Conservation (phyloP, 2,888 invertebrate species). For the Hybos culiciformis region DNA sequence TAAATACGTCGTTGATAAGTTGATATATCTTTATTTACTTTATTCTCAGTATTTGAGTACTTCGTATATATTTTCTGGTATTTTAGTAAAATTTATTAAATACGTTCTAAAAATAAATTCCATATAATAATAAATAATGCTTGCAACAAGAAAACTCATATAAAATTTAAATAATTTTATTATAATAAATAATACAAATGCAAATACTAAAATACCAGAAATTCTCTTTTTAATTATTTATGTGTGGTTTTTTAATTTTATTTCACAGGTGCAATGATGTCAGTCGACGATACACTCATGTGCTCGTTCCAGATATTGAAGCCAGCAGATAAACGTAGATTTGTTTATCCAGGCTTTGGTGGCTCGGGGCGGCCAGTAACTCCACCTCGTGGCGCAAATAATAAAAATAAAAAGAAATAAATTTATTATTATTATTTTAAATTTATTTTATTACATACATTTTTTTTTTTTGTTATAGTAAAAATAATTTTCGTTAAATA, state of each 20-base stretch:
- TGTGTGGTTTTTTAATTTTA: constrained; percentile 5
- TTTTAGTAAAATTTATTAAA: too few relatives aligned
- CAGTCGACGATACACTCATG: constrained; percentile 98
- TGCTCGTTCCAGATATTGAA: constrained; percentile 95
- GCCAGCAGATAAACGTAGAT: constrained; percentile 98
- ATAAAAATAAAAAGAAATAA: constrained; percentile 91
- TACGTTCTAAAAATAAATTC: too few relatives aligned
- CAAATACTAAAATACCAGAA: too few relatives aligned
- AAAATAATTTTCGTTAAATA: not conserved
- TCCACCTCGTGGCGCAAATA: constrained; percentile 88
- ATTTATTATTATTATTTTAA: constrained; percentile 27
- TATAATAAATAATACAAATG: too few relatives aligned
- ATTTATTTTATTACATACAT: constrained; percentile 12
- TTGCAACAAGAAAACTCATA: too few relatives aligned
- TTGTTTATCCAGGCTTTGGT: constrained; percentile 79
- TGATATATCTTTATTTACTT: too few relatives aligned
- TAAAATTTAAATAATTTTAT: too few relatives aligned
- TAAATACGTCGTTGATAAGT: too few relatives aligned
- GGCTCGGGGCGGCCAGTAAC: constrained; percentile 95
- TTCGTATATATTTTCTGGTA: too few relatives aligned
- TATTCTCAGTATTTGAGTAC: too few relatives aligned
- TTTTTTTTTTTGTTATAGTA: not conserved
- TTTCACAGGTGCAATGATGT: constrained; percentile 79
- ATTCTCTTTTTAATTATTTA: constrained; percentile 6
- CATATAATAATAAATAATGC: too few relatives aligned